Evolutionary conservation across 2,797 vertebrate species (phyloP).

Genomic region (Oryzias sinensis): DNA sequence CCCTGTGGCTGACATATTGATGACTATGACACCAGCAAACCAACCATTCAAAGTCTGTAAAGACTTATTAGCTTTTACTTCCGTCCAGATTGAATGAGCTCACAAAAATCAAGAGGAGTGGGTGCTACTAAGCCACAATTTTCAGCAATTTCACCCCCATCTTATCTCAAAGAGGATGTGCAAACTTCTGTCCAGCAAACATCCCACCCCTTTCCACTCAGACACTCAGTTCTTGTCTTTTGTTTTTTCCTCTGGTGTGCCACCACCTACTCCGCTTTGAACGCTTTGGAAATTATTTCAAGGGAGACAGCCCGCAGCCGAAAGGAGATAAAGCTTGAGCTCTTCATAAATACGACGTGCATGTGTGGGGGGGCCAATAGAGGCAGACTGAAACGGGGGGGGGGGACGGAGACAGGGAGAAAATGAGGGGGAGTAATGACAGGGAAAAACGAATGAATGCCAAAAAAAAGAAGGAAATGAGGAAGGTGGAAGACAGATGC

Average conservation of each 20-base stretch:
- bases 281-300: constrained; percentile 75
- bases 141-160: constrained; percentile 10
- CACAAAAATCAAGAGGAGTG: constrained; percentile 10
- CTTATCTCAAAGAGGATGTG: constrained; percentile 18
- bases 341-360: constrained; percentile 71
- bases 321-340: constrained; percentile 72
- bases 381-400: constrained; percentile 34
- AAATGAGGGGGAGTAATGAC: constrained; percentile 15
- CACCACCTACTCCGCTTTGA: constrained; percentile 65
- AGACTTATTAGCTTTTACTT: constrained; percentile 50
- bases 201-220: constrained; percentile 40
- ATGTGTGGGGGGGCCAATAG: constrained; percentile 56
- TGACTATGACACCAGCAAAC: no score
- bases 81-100: constrained; percentile 11
- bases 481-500: constrained; percentile 41
- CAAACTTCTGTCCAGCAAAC: constrained; percentile 58
- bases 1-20: no score
- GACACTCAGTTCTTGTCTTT: constrained; percentile 21
- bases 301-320: constrained; percentile 74
- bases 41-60: constrained; percentile 18
- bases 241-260: constrained; percentile 49
- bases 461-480: constrained; percentile 31
- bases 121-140: constrained; percentile 29
- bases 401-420: constrained; percentile 13
- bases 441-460: constrained; percentile 25